These are phyloP conservation scores for Cygnus atratus DNA, from an alignment of 2,113 vertebrate genomes.

Conservation along the genomic window DNA sequence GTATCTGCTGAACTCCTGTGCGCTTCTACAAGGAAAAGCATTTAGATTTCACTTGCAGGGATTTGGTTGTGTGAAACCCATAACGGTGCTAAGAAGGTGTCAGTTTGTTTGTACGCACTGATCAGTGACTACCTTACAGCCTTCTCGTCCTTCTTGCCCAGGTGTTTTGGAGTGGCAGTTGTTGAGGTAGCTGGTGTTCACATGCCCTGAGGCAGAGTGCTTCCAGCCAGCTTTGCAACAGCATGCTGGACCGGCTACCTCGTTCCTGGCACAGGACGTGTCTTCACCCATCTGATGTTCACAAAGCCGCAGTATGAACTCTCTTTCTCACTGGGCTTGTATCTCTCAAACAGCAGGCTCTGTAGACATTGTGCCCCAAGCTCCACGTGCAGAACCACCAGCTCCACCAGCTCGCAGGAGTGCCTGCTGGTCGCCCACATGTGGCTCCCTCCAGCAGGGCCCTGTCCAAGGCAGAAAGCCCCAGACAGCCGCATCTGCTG, in stretches of 20 bases:
- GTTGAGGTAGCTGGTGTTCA: neutral
- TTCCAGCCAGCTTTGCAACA: constrained; percentile 3
- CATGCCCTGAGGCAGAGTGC: neutral
- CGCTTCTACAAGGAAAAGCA: neutral
- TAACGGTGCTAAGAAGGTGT: neutral
- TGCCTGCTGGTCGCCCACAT: neutral
- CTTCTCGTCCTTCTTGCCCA: neutral
- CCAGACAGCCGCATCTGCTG: neutral
- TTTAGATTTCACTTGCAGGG: neutral
- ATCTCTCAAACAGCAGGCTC: neutral
- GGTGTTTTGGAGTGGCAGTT: constrained; percentile 13
- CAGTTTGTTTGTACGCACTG: neutral
- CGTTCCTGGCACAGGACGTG: neutral
- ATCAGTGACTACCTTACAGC: neutral
- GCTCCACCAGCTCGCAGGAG: neutral
- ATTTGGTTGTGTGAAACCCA: neutral
- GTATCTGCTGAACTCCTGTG: neutral
- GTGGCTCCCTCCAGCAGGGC: too few relatives aligned
- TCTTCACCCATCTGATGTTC: neutral
- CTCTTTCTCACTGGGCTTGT: neutral
- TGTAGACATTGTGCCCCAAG: neutral
- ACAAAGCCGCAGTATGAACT: neutral
- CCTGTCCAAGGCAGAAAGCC: neutral
- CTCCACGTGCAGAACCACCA: neutral
- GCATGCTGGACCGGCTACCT: neutral